Evolutionary conservation across 2,113 vertebrate genomes (phyloP), one percentile per base, ranked within the genome.

Genomic region (Paracanthobrama guichenoti): DNA sequence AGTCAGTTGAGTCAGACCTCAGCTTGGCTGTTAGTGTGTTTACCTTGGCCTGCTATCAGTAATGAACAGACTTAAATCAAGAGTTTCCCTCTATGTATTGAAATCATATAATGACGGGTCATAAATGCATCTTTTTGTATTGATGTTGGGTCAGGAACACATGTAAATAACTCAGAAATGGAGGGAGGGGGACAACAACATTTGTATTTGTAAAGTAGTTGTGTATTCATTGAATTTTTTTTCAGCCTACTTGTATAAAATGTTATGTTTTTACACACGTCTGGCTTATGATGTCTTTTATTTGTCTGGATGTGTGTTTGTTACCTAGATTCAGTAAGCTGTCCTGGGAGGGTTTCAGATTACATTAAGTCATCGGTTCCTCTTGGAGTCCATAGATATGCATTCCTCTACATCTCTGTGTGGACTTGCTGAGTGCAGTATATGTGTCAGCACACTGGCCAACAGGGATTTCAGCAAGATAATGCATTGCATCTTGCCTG

Each of bases 151-250:
- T 82, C 66, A 88, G 88, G 90, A 89, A 91, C 90, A 91, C 86
- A 50, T 97, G 96, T 97, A 97, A 94, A 96, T 96, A 96, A 89
- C 91, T 79, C 12, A 2, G 46, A 44, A 89, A 89, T 53, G 16
- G 90, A 90, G 91, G 90, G 87, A 87, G 86, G 88, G 31, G 90
- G 91, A 92, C 92, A 24, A 24, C 12, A 1, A 48, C 80, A 93
- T 97, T 97, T 96, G 96, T 97, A 97, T 94, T 94, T 95, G 95
- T 95, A 94, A 95, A 93, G 95, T 96, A 96, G 95, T 95, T 64
- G 92, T 94, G 94, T 95, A 95, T 94, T 93, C 93, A 93, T 94
- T 92, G 84, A 88, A 88, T 89, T 93, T 93, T 93, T 89, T 80
- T 93, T 91, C 93, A 93, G 91, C 91, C 91, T 92, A 93, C 93